Base-by-base conservation (phyloP, 2,797 vertebrate species). In the Epinephelus malabaricus region DNA sequence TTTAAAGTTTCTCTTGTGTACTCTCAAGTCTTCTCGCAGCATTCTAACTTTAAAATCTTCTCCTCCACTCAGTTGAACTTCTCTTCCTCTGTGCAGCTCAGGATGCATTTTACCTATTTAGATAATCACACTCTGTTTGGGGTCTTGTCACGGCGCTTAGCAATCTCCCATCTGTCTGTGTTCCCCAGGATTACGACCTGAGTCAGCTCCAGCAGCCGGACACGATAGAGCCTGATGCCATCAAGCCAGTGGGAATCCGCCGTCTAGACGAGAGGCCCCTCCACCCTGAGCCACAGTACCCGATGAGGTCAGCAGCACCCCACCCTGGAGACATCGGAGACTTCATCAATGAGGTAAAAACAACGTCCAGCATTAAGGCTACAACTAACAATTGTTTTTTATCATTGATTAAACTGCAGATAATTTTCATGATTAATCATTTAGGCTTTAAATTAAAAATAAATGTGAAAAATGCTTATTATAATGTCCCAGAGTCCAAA, bases 151-250 rank as follows among this genome's bases (percentile, higher is more conserved):
- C 56, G 23, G 63, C 14, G 53, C 84, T 81, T 55, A n/a, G 67
- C 74, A 90, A 79, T 91, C 87, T 71, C 83, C 85, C 89, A 78
- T 88, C 79, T 91, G 82, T 77, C 82, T 74, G 1, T 53, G 54
- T 73, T 70, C 70, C 30, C 23, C 88, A 99, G 98, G 97, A 99
- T 94, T 99, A 99, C 56, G 98, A 99, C 93, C 95, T 99, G 94
- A 99, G 98, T 95, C 98, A 99, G 93, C 97, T 99, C 75, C 98
- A 99, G 92, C 98, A 99, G 92, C 97, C 98, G 40, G 98, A 99
- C 88, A 97, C 98, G 0, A 92, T 98, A 89, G 97, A 99, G 91
- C 97, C 97, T 3, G 97, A 98, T 80, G 92, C 96, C 92, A 97
- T 98, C 93, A 99, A 98, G 94, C 97, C 97, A 7, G 97, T 98